Conservation (phyloP, 2,797 vertebrate species). For the Sebastiscus tertius region DNA sequence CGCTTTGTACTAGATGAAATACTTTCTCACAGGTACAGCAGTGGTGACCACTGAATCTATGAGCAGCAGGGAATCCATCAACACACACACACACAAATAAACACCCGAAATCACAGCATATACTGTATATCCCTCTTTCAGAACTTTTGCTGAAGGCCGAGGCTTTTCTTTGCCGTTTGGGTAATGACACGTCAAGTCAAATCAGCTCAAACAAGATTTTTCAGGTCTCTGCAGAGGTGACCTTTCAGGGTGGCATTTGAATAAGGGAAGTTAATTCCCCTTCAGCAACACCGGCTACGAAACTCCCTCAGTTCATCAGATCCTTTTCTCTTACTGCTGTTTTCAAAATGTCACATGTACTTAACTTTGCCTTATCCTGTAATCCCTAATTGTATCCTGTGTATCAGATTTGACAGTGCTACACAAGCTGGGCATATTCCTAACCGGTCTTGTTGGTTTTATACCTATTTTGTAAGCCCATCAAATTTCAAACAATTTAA, state of each 20-base stretch:
- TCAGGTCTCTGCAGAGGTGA: conserved; percentile 36
- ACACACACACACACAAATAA: background rate
- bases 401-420: background rate
- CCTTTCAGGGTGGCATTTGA: conserved; percentile 69
- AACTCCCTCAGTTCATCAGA: conserved; percentile 5
- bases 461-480: background rate
- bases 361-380: background rate
- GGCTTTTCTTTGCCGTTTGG: background rate
- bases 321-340: background rate
- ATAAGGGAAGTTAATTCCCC: conserved; percentile 27
- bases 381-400: background rate
- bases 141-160: background rate
- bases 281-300: conserved; percentile 16
- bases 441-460: background rate
- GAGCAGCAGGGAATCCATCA: background rate
- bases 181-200: conserved; percentile 28
- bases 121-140: background rate
- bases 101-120: background rate
- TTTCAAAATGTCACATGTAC: background rate
- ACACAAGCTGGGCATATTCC: background rate
- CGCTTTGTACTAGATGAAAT: background rate
- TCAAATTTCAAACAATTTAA: background rate
- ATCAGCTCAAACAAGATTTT: conserved; percentile 31
- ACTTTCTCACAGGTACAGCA: background rate
- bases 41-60: background rate